phyloP scores from a whole-genome alignment of 2,113 vertebrate genomes.

The Balaenoptera acutorostrata region DNA sequence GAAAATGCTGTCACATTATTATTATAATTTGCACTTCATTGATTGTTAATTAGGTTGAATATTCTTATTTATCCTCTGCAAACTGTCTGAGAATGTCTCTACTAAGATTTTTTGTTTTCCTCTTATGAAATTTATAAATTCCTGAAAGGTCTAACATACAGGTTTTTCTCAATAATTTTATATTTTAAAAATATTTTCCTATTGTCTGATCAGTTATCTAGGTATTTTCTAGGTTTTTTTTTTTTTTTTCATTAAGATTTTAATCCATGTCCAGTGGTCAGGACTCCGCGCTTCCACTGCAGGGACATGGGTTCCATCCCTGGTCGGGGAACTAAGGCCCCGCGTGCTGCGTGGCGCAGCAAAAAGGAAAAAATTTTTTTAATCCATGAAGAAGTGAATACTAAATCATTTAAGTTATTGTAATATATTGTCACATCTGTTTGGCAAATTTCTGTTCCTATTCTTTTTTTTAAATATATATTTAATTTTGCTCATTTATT shows the following conservation, averaged over 20 bases:
- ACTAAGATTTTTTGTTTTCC: not conserved
- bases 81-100: not conserved
- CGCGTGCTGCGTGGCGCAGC: fast-evolving
- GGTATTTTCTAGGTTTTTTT: not conserved
- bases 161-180: not conserved
- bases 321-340: no score
- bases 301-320: no score
- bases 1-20: not conserved
- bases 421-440: not conserved
- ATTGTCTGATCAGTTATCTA: not conserved
- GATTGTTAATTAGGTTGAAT: not conserved
- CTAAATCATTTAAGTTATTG: not conserved
- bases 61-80: not conserved
- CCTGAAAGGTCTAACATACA: not conserved
- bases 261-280: no score
- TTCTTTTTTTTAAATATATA: not conserved
- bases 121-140: not conserved
- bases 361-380: not conserved
- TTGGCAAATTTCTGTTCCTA: not conserved
- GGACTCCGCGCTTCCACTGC: no score
- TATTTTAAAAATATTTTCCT: not conserved
- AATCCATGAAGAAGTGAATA: not conserved
- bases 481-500: not conserved
- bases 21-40: not conserved
- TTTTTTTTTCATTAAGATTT: not conserved